Evolutionary conservation across 1,140 invertebrate species (phyloP).

Genomic region (Holotrichia oblita): DNA sequence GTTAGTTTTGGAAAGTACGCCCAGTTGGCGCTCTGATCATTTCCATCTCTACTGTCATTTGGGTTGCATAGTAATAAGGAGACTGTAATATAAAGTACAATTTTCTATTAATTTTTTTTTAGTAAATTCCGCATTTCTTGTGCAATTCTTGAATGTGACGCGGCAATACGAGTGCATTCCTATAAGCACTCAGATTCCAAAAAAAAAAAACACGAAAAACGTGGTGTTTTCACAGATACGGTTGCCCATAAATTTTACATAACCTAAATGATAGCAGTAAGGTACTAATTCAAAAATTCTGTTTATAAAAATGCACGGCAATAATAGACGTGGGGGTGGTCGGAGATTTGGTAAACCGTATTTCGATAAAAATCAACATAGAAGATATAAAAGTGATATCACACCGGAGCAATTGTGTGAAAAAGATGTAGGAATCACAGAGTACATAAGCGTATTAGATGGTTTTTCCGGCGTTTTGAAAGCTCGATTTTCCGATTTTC

Average conservation of each 20-base stretch:
- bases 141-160: no score
- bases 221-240: no score
- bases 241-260: not conserved
- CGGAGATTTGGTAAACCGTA: not conserved
- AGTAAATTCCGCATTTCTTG: no score
- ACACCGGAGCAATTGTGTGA: slow-evolving; percentile 61
- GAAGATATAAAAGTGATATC: slow-evolving; percentile 14
- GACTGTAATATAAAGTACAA: no score
- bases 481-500: slow-evolving; percentile 87
- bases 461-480: slow-evolving; percentile 82
- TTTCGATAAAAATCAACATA: not conserved
- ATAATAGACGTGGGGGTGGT: not conserved
- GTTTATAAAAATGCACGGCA: not conserved
- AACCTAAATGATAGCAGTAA: not conserved
- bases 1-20: no score
- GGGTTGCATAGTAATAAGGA: no score
- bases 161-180: no score
- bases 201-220: no score
- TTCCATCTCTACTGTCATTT: no score
- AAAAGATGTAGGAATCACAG: slow-evolving; percentile 80
- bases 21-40: no score
- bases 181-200: no score
- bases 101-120: no score
- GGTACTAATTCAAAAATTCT: not conserved
- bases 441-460: slow-evolving; percentile 71